Base-by-base conservation (phyloP, 2,888 invertebrate genomes). In the Pterostichus madidus region DNA sequence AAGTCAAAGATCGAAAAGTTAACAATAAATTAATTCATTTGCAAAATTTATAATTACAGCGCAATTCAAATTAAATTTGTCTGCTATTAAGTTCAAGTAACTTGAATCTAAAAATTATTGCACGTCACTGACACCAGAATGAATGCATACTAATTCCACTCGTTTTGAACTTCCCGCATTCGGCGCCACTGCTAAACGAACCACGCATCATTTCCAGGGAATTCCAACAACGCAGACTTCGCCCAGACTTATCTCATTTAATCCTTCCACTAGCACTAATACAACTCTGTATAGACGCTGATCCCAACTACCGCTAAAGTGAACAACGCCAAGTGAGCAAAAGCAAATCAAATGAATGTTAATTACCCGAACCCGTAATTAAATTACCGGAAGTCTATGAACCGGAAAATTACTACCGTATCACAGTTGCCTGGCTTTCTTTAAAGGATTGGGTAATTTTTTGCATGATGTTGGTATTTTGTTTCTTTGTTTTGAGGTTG, bases 121-220 rank as follows among this genome's bases (percentile, higher is more conserved):
- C 24, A 24, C 24, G 24, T 3, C 24, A 24, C 24, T 24, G 24
- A 24, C 24, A 24, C 3, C 24, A 24, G 24, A 24, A 24, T 24
- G 1, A 1, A 24, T 24, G 24, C 24, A 24, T 24, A 24, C 24
- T 24, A 24, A 24, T 24, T 1, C 24, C 24, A 24, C 24, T 24
- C 3, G 2, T 3, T 24, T 24, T 24, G 3, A 24, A 24, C 24
- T 24, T 68, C 35, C 80, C 79, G 32, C 6, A 68, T 44, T 44
- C 61, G 64, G 49, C 80, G 52, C 49, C 35, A 52, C 32, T 32
- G 49, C 24, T 52, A 61, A 77, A 77, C 56, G 56, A 46, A 52
- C n/a, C 68, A 68, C 46, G 68, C 46, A 13, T 68, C 80, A 53
- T 68, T 80, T 80, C 64, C 68, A 68, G 61, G 68, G 80, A 52